Conservation (phyloP, 2,113 vertebrate species). For the Corythoichthys intestinalis region DNA sequence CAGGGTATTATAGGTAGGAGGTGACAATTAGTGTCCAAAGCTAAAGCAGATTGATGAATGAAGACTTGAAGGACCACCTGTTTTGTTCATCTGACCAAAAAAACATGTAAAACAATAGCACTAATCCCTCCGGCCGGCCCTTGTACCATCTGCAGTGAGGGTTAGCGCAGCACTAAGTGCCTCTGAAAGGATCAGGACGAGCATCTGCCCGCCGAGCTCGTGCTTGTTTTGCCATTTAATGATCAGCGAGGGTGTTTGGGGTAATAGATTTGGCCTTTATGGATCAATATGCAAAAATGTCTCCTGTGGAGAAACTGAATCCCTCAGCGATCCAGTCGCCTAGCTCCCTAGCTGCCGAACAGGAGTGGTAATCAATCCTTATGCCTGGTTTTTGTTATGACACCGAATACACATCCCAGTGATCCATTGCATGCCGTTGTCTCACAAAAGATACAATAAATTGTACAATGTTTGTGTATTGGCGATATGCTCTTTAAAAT, state of each 20-base stretch:
- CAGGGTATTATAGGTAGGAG: too few relatives aligned
- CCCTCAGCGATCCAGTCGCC: not conserved
- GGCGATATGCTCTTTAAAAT: slow-evolving; percentile 15
- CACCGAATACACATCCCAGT: slow-evolving; percentile 13
- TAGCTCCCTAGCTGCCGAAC: slow-evolving; percentile 24
- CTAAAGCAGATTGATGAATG: slow-evolving; percentile 31
- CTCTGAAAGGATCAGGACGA: slow-evolving; percentile 42
- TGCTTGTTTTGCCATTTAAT: slow-evolving; percentile 21
- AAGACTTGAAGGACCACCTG: slow-evolving; percentile 46
- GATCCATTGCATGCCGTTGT: slow-evolving; percentile 27
- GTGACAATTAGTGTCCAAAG: not conserved
- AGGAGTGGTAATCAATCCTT: slow-evolving; percentile 57
- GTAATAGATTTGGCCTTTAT: slow-evolving; percentile 21
- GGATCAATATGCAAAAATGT: slow-evolving; percentile 44
- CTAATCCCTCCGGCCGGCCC: slow-evolving; percentile 38
- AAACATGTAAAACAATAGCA: slow-evolving; percentile 47
- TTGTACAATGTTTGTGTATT: slow-evolving; percentile 8
- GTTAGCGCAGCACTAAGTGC: slow-evolving; percentile 22
- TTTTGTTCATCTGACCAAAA: slow-evolving; percentile 26
- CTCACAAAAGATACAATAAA: slow-evolving; percentile 37
- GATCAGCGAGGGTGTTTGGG: slow-evolving; percentile 25
- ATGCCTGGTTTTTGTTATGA: slow-evolving; percentile 54
- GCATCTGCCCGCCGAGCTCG: slow-evolving; percentile 24
- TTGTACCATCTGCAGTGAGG: slow-evolving; percentile 50
- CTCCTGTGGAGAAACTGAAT: slow-evolving; percentile 28